Evolutionary conservation across 1,140 invertebrate genomes (phyloP), one percentile per base, ranked within the genome.

Genomic region (Halesus radiatus): DNA sequence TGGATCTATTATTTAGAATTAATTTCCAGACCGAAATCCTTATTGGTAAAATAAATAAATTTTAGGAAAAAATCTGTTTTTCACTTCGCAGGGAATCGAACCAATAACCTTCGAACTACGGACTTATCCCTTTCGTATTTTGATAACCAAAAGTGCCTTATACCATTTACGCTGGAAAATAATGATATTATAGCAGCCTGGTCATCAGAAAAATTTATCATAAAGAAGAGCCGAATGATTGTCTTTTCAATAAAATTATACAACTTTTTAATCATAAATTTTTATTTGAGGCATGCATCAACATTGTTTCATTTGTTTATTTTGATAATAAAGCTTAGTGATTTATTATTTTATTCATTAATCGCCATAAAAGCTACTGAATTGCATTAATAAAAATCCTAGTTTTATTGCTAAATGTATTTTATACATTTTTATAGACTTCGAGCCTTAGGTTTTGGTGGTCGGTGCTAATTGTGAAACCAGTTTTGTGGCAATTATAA

Each of bases 401-500:
- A 8, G 50, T 32, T 45, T 76, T 76, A 76, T 76, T 37, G 29
- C 56, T 16, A 54, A 64, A 56, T 56, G 23, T 54, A 54, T 74
- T 74, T 74, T 54, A 16, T 64, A 29, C 26, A 29, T 26, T 16
- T 52, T 66, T 66, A 52, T 52, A 23, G 45, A 18, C 62, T 20
- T 50, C 23, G 26, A 64, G 16, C 23, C 1, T 23, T 22, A 20
- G 2, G n/a, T 26, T 50, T 20, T 7, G 23, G 72, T 32, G 20
- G 16, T 52, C 75, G 58, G 62, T 72, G 81, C 60, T 82, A 82
- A 82, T 82, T 82, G 81, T 75, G 37, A 79, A 82, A 82, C 81
- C 62, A 37, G 81, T 82, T 82, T 73, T 76, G 68, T 62, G 4
- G 23, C 78, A 81, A 81, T 81, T 81, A 26, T 29, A 80, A 70